Evolutionary conservation across 2,797 vertebrate species (phyloP), one percentile per base, ranked within the genome.

Genomic region (Diplodus sargus): DNA sequence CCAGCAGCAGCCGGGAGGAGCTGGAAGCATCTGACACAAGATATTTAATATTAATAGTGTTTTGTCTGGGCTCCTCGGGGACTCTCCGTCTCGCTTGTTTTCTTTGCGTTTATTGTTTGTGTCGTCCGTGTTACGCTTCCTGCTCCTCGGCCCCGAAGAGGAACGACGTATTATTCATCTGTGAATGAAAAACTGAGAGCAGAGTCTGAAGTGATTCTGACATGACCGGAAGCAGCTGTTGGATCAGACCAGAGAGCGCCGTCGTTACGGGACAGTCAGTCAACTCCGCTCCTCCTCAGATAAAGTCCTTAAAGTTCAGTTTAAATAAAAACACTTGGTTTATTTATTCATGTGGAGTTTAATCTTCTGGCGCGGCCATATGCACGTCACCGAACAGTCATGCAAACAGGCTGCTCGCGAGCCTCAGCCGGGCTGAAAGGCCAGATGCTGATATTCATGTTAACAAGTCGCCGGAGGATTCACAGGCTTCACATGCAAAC

Each of bases 391-490:
- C 12, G 28, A 23, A 13, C 16, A 28, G 45, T 63, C 63, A 64
- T 6, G 64, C 73, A 39, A 61, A 65, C 63, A 23, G 43, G 58
- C 69, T 18, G 48, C 28, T 28, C 49, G 2, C 1, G 2, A 48
- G 22, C 30, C 42, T 23, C 30, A 28, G 16, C 51, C 22, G 23
- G n/a, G 51, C 45, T 25, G 3, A 47, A 6, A 52, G 30, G 48
- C 73, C 77, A 25, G 20, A 47, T 79, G 77, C 45, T 65, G 28
- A 39, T 48, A 16, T 49, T 63, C 53, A 52, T 73, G 74, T 70
- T 61, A 65, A 84, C 78, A 66, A 69, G 57, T 71, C 63, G 49
- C 48, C 0, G n/a, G 67, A 63, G 82, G 63, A 49, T 66, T 66
- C 17, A 3, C 54, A 14, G 48, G 57, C 42, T 75, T 67, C 23